These are phyloP conservation scores for Samia ricini DNA, from an alignment of 1,140 invertebrate genomes.

Conservation along the genomic window DNA sequence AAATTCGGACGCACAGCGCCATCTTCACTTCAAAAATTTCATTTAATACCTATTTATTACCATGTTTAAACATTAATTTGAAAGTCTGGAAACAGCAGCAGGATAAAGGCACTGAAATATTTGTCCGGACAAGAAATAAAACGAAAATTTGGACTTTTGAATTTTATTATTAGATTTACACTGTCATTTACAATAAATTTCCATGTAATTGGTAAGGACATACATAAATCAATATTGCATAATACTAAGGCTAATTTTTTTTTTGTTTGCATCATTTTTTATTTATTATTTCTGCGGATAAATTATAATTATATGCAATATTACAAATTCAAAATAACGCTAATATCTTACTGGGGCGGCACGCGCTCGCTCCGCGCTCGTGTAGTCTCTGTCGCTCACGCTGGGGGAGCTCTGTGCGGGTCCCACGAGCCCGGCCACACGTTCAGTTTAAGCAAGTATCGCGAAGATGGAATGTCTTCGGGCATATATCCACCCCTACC, in stretches of 20 bases:
- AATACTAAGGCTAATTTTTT: constrained; percentile 71
- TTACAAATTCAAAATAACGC: constrained; percentile 76
- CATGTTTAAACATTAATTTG: no score
- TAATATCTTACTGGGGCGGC: constrained; percentile 74
- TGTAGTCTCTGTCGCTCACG: constrained; percentile 30
- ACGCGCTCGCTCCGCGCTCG: constrained; percentile 50
- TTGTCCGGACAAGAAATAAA: neutral
- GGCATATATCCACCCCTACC: constrained; percentile 4
- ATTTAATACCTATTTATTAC: no score
- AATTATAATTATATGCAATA: constrained; percentile 76
- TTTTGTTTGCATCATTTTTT: constrained; percentile 36
- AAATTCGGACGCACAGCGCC: no score
- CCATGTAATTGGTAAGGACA: constrained; percentile 76
- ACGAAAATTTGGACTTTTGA: constrained; percentile 12
- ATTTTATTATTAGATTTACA: constrained; percentile 77
- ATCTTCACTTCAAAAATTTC: no score
- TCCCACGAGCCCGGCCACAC: constrained; percentile 28
- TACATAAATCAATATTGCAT: constrained; percentile 77
- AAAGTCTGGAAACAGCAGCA: no score
- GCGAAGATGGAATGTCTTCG: constrained; percentile 57
- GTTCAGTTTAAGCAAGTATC: constrained; percentile 16
- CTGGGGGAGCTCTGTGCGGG: neutral
- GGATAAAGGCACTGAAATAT: no score
- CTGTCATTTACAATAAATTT: constrained; percentile 78
- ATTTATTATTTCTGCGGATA: constrained; percentile 74